Evolutionary conservation across 2,113 vertebrate species (phyloP).

Genomic region (Empidonax traillii): DNA sequence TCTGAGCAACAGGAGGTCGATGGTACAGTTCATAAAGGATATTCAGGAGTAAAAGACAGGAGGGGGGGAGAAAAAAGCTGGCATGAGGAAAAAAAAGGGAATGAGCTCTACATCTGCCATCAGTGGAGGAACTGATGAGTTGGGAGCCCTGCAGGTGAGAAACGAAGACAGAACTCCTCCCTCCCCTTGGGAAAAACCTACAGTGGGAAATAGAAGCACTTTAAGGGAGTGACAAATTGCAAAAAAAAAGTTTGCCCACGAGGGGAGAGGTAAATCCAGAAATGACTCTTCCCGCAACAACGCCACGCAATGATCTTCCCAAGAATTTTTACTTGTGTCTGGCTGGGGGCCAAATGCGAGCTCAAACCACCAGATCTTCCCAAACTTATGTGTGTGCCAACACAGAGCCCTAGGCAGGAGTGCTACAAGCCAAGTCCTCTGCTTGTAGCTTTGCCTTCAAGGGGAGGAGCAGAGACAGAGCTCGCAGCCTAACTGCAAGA

Average conservation of each 20-base stretch:
- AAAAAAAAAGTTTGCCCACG: neutral
- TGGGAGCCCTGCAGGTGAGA: neutral
- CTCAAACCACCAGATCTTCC: constrained; percentile 10
- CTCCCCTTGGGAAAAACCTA: neutral
- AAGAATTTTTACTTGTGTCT: neutral
- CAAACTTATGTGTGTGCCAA: neutral
- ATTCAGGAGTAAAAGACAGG: neutral
- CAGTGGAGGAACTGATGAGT: neutral
- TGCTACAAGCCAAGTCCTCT: neutral
- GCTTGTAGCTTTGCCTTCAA: constrained; percentile 8
- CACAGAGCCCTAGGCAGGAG: constrained; percentile 41
- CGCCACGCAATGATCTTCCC: neutral
- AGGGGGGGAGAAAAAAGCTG: neutral
- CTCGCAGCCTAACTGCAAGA: neutral
- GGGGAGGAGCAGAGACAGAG: neutral
- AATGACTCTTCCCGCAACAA: neutral
- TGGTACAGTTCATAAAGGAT: neutral
- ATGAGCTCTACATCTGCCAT: neutral
- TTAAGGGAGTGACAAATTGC: neutral
- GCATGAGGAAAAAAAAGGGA: neutral
- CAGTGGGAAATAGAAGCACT: neutral
- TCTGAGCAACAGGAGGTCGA: no score
- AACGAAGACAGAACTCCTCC: neutral
- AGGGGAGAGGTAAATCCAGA: neutral
- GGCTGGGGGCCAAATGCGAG: constrained; percentile 38